Conservation (phyloP, 2,888 invertebrate genomes). For the Deroplatys truncata region DNA sequence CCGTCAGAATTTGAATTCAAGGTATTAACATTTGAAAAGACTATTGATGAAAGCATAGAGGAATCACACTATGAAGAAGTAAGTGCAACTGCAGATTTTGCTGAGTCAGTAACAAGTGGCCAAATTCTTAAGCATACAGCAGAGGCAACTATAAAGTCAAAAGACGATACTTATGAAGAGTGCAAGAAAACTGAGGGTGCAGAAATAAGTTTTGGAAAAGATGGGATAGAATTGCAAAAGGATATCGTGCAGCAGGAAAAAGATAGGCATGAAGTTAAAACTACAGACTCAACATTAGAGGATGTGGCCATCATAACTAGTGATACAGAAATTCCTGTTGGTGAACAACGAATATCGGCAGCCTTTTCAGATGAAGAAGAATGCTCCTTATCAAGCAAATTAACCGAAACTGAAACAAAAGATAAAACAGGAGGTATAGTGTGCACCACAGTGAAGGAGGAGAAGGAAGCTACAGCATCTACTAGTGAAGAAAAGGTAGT, state of each 20-base stretch:
- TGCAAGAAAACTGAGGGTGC: constrained; percentile 8
- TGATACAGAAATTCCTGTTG: constrained; percentile 3
- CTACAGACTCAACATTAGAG: constrained; percentile 24
- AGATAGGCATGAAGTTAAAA: constrained; percentile 12
- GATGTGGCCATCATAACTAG: constrained; percentile 17
- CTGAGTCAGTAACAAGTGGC: constrained; percentile 8
- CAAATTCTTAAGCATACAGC: constrained; percentile 17
- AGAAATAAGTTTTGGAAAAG: constrained; percentile 22
- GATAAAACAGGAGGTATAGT: constrained; percentile 9
- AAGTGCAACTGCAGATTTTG: constrained; percentile 25
- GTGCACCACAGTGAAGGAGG: constrained; percentile 12
- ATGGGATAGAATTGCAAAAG: constrained; percentile 11
- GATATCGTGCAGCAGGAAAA: background rate
- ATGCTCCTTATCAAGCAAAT: constrained; percentile 15
- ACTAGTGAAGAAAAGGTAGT: constrained; percentile 36
- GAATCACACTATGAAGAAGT: constrained; percentile 33
- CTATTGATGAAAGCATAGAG: constrained; percentile 35
- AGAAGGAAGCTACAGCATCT: constrained; percentile 26
- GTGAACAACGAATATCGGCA: constrained; percentile 25
- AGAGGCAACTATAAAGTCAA: constrained; percentile 19
- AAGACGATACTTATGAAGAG: constrained; percentile 5
- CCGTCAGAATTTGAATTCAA: constrained; percentile 72
- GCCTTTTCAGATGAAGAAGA: constrained; percentile 27
- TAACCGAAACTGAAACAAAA: constrained; percentile 25
- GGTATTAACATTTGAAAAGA: constrained; percentile 40